phyloP scores from a whole-genome alignment of 2,888 invertebrate species.

The Bursaphelenchus okinawaensis region DNA sequence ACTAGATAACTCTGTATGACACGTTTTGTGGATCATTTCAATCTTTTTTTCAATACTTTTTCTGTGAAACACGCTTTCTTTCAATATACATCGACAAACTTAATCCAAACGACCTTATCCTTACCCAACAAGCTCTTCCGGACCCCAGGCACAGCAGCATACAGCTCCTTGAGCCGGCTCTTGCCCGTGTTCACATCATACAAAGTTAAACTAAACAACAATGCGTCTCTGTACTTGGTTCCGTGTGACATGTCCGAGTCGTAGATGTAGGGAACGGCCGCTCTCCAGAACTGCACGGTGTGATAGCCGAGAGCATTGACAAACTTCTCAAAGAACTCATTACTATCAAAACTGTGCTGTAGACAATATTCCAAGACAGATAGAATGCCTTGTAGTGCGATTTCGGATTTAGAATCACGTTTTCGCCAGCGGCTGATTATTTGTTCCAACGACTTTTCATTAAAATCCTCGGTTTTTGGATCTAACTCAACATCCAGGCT shows the following conservation, averaged over 20 bases:
- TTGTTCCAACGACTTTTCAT: constrained; percentile 26
- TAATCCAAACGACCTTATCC: too few species aligned
- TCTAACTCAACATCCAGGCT: constrained; percentile 24
- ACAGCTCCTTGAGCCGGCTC: constrained; percentile 53
- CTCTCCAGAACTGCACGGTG: constrained; percentile 45
- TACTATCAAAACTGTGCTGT: constrained; percentile 42
- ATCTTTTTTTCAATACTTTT: too few species aligned
- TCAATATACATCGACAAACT: too few species aligned
- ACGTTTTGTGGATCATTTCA: too few species aligned
- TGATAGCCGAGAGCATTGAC: constrained; percentile 45
- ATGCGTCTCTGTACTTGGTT: constrained; percentile 53
- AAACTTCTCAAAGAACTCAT: constrained; percentile 43
- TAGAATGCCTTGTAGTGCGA: constrained; percentile 47
- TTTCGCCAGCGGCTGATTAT: constrained; percentile 44
- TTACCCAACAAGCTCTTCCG: constrained; percentile 43
- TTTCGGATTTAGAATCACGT: constrained; percentile 41
- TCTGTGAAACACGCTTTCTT: too few species aligned
- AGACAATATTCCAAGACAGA: constrained; percentile 51
- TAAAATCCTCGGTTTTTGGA: constrained; percentile 8
- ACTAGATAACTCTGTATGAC: too few species aligned
- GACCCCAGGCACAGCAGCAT: constrained; percentile 57
- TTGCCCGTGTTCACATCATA: constrained; percentile 57
- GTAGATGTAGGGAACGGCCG: constrained; percentile 48
- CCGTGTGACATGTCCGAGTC: constrained; percentile 54
- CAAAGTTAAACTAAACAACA: constrained; percentile 53